Evolutionary conservation across 2,113 vertebrate species (phyloP).

Genomic region (Barnardius zonarius): DNA sequence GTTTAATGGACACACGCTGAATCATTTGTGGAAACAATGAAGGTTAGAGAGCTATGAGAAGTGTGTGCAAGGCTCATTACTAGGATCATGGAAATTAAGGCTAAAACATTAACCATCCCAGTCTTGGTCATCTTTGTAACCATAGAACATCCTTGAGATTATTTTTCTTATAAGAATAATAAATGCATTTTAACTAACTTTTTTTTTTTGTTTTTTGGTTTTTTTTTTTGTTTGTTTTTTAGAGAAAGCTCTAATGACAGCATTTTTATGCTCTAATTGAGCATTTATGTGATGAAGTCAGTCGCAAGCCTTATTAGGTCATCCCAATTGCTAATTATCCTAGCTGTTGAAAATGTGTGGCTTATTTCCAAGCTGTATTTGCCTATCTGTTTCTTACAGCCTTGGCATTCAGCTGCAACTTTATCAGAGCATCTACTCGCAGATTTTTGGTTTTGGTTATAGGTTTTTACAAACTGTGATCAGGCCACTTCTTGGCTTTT

Average conservation of each 20-base stretch:
- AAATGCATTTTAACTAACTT: neutral
- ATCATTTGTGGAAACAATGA: neutral
- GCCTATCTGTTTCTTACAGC: neutral
- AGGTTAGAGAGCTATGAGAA: neutral
- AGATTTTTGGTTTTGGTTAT: neutral
- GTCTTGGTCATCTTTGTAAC: neutral
- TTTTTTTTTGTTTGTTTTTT: too few relatives aligned
- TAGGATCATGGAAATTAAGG: neutral
- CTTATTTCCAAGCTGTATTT: slow-evolving; percentile 13
- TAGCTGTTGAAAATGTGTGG: neutral
- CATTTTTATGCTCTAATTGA: neutral
- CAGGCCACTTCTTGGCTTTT: neutral
- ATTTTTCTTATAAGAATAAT: neutral
- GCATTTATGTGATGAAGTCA: neutral
- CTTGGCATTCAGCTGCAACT: neutral
- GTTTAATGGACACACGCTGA: neutral
- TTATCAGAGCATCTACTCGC: neutral
- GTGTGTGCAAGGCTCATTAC: neutral
- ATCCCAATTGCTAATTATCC: neutral
- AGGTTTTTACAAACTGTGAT: neutral
- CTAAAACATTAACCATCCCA: neutral
- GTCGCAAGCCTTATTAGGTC: neutral
- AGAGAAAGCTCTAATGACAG: neutral
- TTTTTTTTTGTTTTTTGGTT: neutral
- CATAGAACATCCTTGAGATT: neutral